phyloP scores from a whole-genome alignment of 2,888 invertebrate species.

The Oxytorus armatus region DNA sequence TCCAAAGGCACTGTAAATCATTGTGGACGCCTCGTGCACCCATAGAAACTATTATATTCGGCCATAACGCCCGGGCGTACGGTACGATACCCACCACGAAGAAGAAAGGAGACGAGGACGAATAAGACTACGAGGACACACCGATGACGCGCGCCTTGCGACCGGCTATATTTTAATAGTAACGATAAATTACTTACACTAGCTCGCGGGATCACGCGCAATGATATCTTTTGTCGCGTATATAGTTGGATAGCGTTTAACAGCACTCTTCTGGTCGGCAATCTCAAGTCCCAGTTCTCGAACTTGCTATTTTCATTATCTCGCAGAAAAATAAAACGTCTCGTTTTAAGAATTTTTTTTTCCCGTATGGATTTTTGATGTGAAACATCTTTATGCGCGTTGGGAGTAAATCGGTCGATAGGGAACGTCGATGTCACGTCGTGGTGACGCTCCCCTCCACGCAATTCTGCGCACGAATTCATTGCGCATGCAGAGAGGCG shows the following conservation, averaged over 20 bases:
- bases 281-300: not conserved
- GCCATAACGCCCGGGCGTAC: slow-evolving; percentile 76
- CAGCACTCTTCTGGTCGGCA: slow-evolving; percentile 3
- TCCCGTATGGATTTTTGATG: too few species aligned
- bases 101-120: slow-evolving; percentile 70
- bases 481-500: too few species aligned
- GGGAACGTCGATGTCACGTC: too few species aligned
- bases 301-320: slow-evolving; percentile 7
- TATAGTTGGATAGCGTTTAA: not conserved
- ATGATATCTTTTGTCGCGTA: slow-evolving; percentile 33
- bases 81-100: slow-evolving; percentile 79
- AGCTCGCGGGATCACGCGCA: slow-evolving; percentile 67
- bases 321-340: too few species aligned
- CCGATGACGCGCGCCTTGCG: slow-evolving; percentile 56
- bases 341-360: too few species aligned
- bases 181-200: slow-evolving; percentile 81
- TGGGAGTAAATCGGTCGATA: too few species aligned
- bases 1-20: slow-evolving; percentile 82
- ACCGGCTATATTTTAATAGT: slow-evolving; percentile 82
- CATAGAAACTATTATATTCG: slow-evolving; percentile 83
- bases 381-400: too few species aligned
- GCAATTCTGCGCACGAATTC: too few species aligned
- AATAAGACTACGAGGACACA: slow-evolving; percentile 48
- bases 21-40: slow-evolving; percentile 81
- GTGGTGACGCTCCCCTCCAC: too few species aligned